Evolutionary conservation across 2,888 invertebrate genomes (phyloP).

Genomic region (Xiphydria camelus): DNA sequence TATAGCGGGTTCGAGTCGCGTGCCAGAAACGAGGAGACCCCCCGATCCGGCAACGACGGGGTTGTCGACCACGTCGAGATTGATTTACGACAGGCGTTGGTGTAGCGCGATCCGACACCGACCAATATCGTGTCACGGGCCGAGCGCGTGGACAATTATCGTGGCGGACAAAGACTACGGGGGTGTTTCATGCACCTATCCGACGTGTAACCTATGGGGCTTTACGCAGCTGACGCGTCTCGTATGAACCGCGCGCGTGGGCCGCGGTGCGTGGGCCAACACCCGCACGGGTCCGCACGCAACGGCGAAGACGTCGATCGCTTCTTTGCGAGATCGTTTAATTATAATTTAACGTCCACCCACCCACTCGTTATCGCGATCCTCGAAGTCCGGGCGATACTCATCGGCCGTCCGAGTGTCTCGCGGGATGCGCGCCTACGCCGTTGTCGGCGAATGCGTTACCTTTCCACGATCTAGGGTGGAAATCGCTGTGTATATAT

Average conservation of each 20-base stretch:
- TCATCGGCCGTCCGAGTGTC: too few species aligned
- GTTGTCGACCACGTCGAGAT: slow-evolving; percentile 22
- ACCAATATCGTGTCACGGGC: slow-evolving; percentile 40
- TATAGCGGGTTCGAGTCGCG: too few species aligned
- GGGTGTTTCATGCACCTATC: slow-evolving; percentile 30
- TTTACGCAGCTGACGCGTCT: slow-evolving; percentile 49
- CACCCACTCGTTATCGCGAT: too few species aligned
- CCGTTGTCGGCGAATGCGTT: too few species aligned
- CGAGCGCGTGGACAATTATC: slow-evolving; percentile 41
- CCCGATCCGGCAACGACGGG: background rate
- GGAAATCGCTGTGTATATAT: too few species aligned
- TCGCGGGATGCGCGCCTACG: too few species aligned
- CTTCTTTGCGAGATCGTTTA: too few species aligned
- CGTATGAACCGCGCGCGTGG: slow-evolving; percentile 42
- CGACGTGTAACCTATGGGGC: slow-evolving; percentile 31
- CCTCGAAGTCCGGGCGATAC: too few species aligned
- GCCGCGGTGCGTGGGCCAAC: slow-evolving; percentile 42
- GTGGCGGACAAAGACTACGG: slow-evolving; percentile 43
- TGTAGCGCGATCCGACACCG: slow-evolving; percentile 44
- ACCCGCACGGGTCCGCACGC: slow-evolving; percentile 31
- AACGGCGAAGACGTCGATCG: too few species aligned
- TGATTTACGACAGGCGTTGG: slow-evolving; percentile 47
- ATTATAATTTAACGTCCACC: too few species aligned
- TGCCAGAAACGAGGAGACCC: background rate
- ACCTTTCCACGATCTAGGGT: too few species aligned